Percentiles rank a stretch among this genome's conserved stretches.
phyloP scores from a whole-genome alignment of 1,140 invertebrate genomes.

The Amphibalanus amphitrite region DNA sequence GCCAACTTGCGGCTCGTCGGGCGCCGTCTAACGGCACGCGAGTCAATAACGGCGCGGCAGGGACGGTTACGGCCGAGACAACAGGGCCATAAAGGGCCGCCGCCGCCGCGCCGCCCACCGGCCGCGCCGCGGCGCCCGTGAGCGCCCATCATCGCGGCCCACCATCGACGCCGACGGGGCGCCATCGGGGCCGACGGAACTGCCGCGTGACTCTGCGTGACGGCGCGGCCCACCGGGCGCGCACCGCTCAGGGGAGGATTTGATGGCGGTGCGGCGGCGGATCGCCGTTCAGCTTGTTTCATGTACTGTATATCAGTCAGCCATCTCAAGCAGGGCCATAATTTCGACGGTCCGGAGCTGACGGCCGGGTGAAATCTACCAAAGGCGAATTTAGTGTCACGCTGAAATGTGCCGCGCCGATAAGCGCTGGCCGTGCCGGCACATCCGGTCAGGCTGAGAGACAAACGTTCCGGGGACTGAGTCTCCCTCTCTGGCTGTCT shows the following conservation, averaged over 20 bases:
- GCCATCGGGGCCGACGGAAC: neutral
- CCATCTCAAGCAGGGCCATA: neutral
- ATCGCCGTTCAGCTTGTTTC: neutral
- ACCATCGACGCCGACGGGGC: too few relatives aligned
- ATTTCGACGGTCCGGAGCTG: neutral
- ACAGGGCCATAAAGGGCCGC: neutral
- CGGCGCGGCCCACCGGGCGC: too few relatives aligned
- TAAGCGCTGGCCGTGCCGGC: neutral
- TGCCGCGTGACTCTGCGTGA: too few relatives aligned
- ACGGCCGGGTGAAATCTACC: neutral
- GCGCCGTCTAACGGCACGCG: neutral
- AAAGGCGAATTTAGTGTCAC: neutral
- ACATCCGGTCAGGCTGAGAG: neutral
- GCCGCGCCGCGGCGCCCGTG: too few relatives aligned
- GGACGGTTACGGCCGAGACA: neutral
- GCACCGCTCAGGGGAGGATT: neutral
- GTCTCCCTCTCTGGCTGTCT: too few relatives aligned
- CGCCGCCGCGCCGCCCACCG: neutral
- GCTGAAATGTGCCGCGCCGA: neutral
- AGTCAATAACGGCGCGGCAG: neutral
- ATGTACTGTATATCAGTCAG: constrained; percentile 1
- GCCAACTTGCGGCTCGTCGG: neutral
- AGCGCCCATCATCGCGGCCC: too few relatives aligned
- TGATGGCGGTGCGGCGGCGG: neutral
- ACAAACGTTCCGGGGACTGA: neutral